Conservation (phyloP, 30 jellyfish, hydroid and myxozoan species). For the Aurelia aurita region DNA sequence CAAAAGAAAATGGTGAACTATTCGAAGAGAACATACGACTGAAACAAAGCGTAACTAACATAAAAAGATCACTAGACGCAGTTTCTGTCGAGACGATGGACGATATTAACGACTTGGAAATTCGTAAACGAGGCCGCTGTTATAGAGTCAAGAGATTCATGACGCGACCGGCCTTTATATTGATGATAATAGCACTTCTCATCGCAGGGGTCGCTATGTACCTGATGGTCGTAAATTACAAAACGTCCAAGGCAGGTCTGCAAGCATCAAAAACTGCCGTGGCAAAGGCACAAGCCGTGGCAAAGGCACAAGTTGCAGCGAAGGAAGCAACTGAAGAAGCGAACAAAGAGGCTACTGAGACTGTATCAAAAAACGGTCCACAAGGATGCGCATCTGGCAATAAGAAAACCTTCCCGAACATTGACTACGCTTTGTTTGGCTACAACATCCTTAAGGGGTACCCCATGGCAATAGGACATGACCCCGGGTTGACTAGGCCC, state of each 20-base stretch:
- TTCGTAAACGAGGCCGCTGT: neutral
- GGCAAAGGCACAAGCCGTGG: no score
- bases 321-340: neutral
- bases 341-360: neutral
- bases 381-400: conserved; percentile 33
- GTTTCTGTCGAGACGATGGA: neutral
- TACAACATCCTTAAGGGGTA: conserved; percentile 69
- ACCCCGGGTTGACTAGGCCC: conserved; percentile 79
- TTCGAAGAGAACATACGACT: conserved; percentile 39
- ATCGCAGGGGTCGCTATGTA: conserved; percentile 7
- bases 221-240: conserved; percentile 9
- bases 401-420: conserved; percentile 60
- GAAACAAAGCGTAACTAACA: conserved; percentile 3
- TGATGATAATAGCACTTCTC: neutral
- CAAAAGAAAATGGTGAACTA: neutral
- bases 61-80: conserved; percentile 10
- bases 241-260: neutral
- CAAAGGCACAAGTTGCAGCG: no score
- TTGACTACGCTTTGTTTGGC: conserved; percentile 79
- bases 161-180: conserved; percentile 10
- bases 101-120: neutral
- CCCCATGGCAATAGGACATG: conserved; percentile 79
- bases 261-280: neutral
- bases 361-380: neutral
- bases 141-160: neutral